Evolutionary conservation across 2,888 invertebrate species (phyloP).

Genomic region (Pyrochroa serraticornis): DNA sequence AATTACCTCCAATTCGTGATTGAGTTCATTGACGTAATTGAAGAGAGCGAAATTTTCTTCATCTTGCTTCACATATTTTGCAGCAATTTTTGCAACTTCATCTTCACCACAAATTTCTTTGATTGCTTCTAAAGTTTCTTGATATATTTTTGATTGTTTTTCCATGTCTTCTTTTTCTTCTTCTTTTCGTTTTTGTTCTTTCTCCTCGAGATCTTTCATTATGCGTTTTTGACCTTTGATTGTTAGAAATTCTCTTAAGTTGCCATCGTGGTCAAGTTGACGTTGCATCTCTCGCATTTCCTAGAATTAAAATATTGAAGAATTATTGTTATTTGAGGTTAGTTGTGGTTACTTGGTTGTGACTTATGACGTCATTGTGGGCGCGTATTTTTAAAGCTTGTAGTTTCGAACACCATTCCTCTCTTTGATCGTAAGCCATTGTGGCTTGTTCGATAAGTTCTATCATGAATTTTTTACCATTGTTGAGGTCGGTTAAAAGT

Average conservation of each 20-base stretch:
- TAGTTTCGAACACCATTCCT: constrained; percentile 80
- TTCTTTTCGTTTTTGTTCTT: constrained; percentile 73
- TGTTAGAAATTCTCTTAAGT: constrained; percentile 82
- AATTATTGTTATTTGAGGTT: constrained; percentile 9
- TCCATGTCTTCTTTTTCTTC: constrained; percentile 72
- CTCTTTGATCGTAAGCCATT: constrained; percentile 86
- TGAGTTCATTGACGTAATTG: constrained; percentile 89
- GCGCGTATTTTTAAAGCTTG: constrained; percentile 79
- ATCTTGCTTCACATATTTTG: constrained; percentile 80
- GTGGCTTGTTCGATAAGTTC: constrained; percentile 89
- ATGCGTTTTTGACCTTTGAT: constrained; percentile 81
- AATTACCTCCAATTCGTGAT: constrained; percentile 78
- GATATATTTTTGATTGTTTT: constrained; percentile 74
- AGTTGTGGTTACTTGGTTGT: constrained; percentile 64
- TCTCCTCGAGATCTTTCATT: constrained; percentile 75
- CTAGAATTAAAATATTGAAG: constrained; percentile 49
- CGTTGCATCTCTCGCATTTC: constrained; percentile 89
- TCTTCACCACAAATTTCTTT: constrained; percentile 66
- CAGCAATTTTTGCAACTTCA: constrained; percentile 72
- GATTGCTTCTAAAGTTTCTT: constrained; percentile 76
- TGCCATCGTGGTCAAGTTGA: constrained; percentile 83
- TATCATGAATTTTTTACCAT: constrained; percentile 81
- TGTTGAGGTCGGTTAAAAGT: constrained; percentile 74
- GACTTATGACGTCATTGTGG: constrained; percentile 72
- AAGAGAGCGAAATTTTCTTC: constrained; percentile 92